Conservation (phyloP, 2,797 vertebrate species). For the Sciaenops ocellatus region DNA sequence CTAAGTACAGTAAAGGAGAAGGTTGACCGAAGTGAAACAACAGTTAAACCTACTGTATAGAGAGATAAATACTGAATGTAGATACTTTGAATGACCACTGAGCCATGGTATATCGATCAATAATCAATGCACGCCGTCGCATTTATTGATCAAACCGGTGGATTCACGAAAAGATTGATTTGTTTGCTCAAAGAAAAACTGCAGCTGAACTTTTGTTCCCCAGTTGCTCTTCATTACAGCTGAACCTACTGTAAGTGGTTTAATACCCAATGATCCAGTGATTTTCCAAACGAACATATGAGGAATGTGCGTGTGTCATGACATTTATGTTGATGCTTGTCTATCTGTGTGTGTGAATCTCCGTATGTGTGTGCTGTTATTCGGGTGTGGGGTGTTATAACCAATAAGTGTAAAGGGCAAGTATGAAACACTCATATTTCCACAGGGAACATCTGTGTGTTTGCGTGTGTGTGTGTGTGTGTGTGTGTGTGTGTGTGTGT, state of each 20-base stretch:
- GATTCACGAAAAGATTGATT: not conserved
- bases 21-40: too few species aligned
- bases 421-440: conserved; percentile 38
- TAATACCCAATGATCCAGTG: conserved; percentile 11
- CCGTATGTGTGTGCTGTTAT: conserved; percentile 8
- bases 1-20: too few species aligned
- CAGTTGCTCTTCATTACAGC: conserved; percentile 20
- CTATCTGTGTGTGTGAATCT: conserved; percentile 3
- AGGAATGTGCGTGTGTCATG: conserved; percentile 14
- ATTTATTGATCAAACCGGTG: not conserved
- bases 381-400: conserved; percentile 20
- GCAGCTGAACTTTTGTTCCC: conserved; percentile 30
- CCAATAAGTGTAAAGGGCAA: conserved; percentile 46
- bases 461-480: conserved; percentile 17
- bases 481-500: conserved; percentile 14
- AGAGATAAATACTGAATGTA: not conserved
- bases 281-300: conserved; percentile 19
- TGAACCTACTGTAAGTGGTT: conserved; percentile 8
- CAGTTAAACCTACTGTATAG: not conserved
- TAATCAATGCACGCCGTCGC: not conserved
- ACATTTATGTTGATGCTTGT: conserved; percentile 8
- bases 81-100: not conserved
- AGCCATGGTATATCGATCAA: not conserved
- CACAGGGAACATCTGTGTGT: conserved; percentile 29
- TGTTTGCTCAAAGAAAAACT: not conserved